Evolutionary conservation across 2,888 invertebrate genomes (phyloP).

Genomic region (Pandemis corylana): DNA sequence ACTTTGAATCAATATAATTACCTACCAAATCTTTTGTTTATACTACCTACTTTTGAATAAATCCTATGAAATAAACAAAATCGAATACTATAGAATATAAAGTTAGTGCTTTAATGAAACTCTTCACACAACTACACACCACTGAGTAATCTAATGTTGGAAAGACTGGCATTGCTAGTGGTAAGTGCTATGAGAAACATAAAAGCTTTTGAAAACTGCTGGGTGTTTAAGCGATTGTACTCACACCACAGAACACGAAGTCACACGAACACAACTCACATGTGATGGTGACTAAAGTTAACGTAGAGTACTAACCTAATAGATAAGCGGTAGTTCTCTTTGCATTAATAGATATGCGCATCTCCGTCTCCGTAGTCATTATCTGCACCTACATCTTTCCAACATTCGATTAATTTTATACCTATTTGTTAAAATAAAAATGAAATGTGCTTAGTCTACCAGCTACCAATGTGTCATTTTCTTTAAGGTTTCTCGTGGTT

Average conservation of each 20-base stretch:
- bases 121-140: conserved; percentile 46
- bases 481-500: conserved; percentile 53
- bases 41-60: not conserved
- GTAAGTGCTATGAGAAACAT: conserved; percentile 65
- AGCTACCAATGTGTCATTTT: conserved; percentile 1
- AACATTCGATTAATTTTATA: conserved; percentile 68
- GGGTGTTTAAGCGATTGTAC: conserved; percentile 60
- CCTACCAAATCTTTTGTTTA: not conserved
- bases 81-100: not conserved
- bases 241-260: conserved; percentile 58
- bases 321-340: conserved; percentile 45
- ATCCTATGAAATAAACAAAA: conserved; percentile 3
- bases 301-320: conserved; percentile 76
- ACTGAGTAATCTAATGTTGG: conserved; percentile 71
- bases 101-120: conserved; percentile 17
- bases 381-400: conserved; percentile 79
- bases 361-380: conserved; percentile 54
- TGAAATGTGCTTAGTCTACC: conserved; percentile 25
- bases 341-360: conserved; percentile 53
- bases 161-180: conserved; percentile 75
- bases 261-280: conserved; percentile 71
- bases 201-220: conserved; percentile 56
- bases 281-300: conserved; percentile 50
- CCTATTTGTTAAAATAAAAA: conserved; percentile 47
- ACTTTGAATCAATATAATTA: not conserved